Percentiles rank a stretch among this genome's conserved stretches.
phyloP scores from a whole-genome alignment of 2,113 vertebrate genomes.

The Meles meles region DNA sequence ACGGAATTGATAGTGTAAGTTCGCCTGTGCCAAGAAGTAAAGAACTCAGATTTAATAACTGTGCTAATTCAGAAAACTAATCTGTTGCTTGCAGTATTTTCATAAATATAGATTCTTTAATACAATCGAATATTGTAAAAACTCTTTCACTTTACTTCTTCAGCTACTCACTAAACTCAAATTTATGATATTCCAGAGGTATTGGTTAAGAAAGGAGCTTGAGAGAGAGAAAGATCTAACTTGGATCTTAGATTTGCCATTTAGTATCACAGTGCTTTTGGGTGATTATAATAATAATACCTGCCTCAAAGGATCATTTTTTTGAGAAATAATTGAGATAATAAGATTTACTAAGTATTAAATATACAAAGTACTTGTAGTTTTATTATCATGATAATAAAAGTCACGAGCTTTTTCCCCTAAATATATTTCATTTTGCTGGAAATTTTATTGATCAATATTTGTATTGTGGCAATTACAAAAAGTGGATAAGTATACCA shows the following conservation, averaged over 20 bases:
- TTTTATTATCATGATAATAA: not conserved
- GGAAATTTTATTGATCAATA: not conserved
- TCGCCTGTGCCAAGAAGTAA: not conserved
- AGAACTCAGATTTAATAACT: constrained; percentile 61
- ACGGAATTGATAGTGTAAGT: constrained; percentile 57
- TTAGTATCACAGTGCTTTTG: not conserved
- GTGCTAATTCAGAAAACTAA: constrained; percentile 63
- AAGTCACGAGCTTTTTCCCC: not conserved
- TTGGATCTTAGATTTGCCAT: not conserved
- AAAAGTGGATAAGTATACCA: not conserved
- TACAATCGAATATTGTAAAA: not conserved
- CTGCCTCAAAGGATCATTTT: not conserved
- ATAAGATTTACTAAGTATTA: not conserved
- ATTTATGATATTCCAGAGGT: not conserved
- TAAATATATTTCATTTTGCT: constrained; percentile 10
- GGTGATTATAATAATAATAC: not conserved
- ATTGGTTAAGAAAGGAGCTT: not conserved
- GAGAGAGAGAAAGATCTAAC: not conserved
- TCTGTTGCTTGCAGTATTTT: constrained; percentile 60
- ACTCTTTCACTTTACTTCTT: not conserved
- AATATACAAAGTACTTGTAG: not conserved
- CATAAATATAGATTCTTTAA: constrained; percentile 31
- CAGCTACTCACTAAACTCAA: not conserved
- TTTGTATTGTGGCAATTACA: not conserved
- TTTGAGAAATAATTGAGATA: not conserved